Conservation (phyloP, 2,888 invertebrate species). For the Heliconius erato region DNA sequence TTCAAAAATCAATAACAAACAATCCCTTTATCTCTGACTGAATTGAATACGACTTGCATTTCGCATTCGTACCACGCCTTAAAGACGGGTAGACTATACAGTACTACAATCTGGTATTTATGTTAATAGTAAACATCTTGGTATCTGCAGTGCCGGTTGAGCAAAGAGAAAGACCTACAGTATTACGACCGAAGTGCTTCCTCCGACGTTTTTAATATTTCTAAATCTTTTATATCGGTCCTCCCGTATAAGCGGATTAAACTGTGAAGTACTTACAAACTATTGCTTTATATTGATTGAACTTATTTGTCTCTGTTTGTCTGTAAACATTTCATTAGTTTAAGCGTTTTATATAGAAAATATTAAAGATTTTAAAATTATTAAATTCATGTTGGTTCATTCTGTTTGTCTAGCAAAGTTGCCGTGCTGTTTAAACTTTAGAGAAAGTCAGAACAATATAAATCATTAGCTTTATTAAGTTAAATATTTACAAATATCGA, state of each 20-base stretch:
- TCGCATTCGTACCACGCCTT: slow-evolving; percentile 53
- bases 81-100: slow-evolving; percentile 57
- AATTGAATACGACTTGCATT: slow-evolving; percentile 46
- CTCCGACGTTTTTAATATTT: slow-evolving; percentile 49
- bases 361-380: background rate
- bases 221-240: slow-evolving; percentile 49
- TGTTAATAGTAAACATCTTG: slow-evolving; percentile 62
- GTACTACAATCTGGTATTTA: slow-evolving; percentile 61
- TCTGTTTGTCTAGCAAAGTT: slow-evolving; percentile 12
- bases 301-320: slow-evolving; percentile 42
- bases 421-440: background rate
- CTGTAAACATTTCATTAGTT: slow-evolving; percentile 39
- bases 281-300: slow-evolving; percentile 34
- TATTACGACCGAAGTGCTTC: slow-evolving; percentile 50
- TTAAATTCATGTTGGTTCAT: background rate
- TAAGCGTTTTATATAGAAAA: slow-evolving; percentile 26
- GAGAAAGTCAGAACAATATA: background rate
- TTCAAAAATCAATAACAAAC: slow-evolving; percentile 24
- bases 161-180: slow-evolving; percentile 52
- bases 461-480: background rate
- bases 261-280: slow-evolving; percentile 43
- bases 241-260: slow-evolving; percentile 49
- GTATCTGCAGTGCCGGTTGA: slow-evolving; percentile 57
- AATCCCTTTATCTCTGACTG: slow-evolving; percentile 18
- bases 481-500: background rate